Conservation (phyloP, 2,797 vertebrate genomes). For the Enteromius treurensis region DNA sequence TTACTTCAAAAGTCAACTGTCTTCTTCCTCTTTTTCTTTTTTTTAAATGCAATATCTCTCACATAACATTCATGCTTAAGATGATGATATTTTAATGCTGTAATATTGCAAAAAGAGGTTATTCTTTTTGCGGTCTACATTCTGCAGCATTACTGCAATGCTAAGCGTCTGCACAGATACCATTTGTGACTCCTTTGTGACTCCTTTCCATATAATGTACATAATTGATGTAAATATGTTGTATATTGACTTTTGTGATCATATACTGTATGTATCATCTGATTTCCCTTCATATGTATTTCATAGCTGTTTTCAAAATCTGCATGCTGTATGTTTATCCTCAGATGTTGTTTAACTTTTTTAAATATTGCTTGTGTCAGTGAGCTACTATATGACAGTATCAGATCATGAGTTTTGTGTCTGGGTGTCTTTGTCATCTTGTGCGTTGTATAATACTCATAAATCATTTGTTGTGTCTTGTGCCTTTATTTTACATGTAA, state of each 20-base stretch:
- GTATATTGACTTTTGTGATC: neutral
- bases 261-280: neutral
- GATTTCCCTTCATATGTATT: constrained; percentile 15
- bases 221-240: neutral
- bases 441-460: constrained; percentile 17
- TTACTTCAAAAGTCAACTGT: constrained; percentile 1
- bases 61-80: neutral
- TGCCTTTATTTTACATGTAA: constrained; percentile 63
- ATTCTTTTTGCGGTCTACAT: neutral
- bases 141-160: neutral
- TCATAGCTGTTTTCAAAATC: constrained; percentile 17
- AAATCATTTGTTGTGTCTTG: neutral
- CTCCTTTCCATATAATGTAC: neutral
- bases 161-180: neutral
- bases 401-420: constrained; percentile 18
- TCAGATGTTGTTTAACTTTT: constrained; percentile 20
- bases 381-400: constrained; percentile 26
- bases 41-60: neutral
- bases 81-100: constrained; percentile 4
- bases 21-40: neutral
- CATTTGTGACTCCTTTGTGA: neutral
- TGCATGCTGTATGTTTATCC: constrained; percentile 11
- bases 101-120: neutral
- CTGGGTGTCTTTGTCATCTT: constrained; percentile 33
- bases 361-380: constrained; percentile 28